phyloP scores from a whole-genome alignment of 2,888 invertebrate genomes.

The Zaprionus lineosus region DNA sequence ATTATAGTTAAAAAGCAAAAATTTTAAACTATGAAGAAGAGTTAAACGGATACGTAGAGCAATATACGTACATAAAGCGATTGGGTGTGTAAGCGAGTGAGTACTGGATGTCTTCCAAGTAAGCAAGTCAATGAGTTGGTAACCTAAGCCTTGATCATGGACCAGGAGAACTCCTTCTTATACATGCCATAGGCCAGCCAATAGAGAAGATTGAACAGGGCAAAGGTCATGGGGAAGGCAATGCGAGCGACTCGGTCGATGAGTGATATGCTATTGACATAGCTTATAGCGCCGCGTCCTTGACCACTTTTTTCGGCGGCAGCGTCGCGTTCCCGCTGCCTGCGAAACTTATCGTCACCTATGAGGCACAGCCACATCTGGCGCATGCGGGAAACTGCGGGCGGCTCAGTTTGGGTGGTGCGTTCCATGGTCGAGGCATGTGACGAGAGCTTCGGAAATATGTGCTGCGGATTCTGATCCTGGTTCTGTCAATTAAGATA shows the following conservation, averaged over 20 bases:
- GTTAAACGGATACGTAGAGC: too few relatives aligned
- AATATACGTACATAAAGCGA: too few relatives aligned
- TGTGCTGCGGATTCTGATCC: conserved; percentile 82
- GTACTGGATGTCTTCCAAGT: too few relatives aligned
- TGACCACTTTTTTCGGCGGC: conserved; percentile 81
- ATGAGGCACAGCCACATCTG: conserved; percentile 92
- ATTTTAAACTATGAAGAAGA: too few relatives aligned
- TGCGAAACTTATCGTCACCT: conserved; percentile 89
- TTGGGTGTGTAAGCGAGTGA: too few relatives aligned
- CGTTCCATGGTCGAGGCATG: conserved; percentile 89
- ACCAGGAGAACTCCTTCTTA: conserved; percentile 83
- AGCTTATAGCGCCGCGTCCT: conserved; percentile 83
- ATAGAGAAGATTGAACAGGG: conserved; percentile 92
- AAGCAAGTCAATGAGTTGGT: too few relatives aligned
- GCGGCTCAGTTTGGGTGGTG: conserved; percentile 91
- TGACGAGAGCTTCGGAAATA: conserved; percentile 76
- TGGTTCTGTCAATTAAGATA: conserved; percentile 18
- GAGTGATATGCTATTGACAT: conserved; percentile 93
- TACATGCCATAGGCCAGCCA: conserved; percentile 93
- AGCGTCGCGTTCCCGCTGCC: conserved; percentile 89
- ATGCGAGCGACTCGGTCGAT: conserved; percentile 92
- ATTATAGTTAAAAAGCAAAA: too few relatives aligned
- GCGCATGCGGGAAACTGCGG: conserved; percentile 88
- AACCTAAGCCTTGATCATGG: conserved; percentile 63
- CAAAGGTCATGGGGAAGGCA: conserved; percentile 93